Evolutionary conservation across 64 coral and sea anemone genomes (phyloP), one percentile per base, ranked within the genome.

Genomic region (Stichodactyla mertensii): DNA sequence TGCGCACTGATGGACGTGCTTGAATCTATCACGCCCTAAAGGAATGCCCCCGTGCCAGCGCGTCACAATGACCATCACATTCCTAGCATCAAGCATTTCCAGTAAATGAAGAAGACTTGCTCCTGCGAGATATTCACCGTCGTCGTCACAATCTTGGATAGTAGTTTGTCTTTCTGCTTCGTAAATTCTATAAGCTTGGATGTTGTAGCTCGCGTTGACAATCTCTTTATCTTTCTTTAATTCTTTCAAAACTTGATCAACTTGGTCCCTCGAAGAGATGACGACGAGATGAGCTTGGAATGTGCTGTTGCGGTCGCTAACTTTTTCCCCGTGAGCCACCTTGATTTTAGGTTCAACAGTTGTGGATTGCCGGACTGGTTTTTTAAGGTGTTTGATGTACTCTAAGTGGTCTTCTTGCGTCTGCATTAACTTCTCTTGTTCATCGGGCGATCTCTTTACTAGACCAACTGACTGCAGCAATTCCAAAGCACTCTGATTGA

Each of bases 261-360:
- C 77, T 52, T 79, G 77, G 8, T 79, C 77, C 51, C 16, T 31
- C 16, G 77, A 79, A 16, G 77, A 51, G 31, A 79, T 18, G 26
- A 31, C 27, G 15, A 26, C 77, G 15, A 79, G 77, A 51, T 79
- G 77, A 8, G 77, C 31, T 79, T 79, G 77, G 77, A 79, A 79
- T 45, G 12, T 12, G 31, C 77, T 79, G 10, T 79, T 79, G 77
- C 77, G 77, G 16, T 79, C 77, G 15, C 15, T 9, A 16, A 79
- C 16, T 31, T 16, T 52, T 79, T 79, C 77, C 7, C 77, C 51
- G 77, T 52, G 77, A 9, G 31, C 31, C 5, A 79, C 92, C 16
- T 95, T 90, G 16, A 16, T 51, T 4, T 31, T 16, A 51, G 27
- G 6, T 52, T 5, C 22, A 11, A 51, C 7, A 24, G 4, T 79